Base-by-base conservation (phyloP, 2,797 vertebrate genomes). In the Enteromius viviparus region DNA sequence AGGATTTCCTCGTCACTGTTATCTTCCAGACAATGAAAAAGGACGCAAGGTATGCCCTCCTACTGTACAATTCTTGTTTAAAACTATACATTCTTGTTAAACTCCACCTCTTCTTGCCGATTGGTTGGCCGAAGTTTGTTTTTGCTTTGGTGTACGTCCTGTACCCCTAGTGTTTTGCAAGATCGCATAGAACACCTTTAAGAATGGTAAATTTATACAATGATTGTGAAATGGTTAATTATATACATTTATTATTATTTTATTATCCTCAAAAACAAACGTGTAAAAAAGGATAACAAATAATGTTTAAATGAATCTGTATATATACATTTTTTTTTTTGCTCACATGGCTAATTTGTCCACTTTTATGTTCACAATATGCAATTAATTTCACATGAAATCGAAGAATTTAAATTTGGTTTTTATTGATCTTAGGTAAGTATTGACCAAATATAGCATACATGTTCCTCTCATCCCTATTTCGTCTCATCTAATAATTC, bases 1-100 rank as follows among this genome's bases (percentile, higher is more conserved):
- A 32, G 97, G 97, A 87, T 99, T 99, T 78, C 97, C 97, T 1
- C 92, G 97, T 88, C 97, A 98, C 87, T 99, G 97, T 90, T 99
- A 99, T 94, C 96, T 99, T 92, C 97, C 97, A 0, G 97, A 98
- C 94, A 98, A 94, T 0, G 96, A 98, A 90, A 97, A 95, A 88
- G 97, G 97, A 87, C 95, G 97, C 92, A 97, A 96, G 94, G 97
- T 98, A 90, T 91, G 58, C 32, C 12, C 11, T 49, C 9, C 11
- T 23, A 65, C 10, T 15, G 9, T 29, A 64, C 3, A 32, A 6
- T 64, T 10, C 12, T 55, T 15, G 4, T 32, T 58, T 7, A 26
- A 55, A 60, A 60, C 58, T 29, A 26, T 2, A n/a, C n/a, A n/a
- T n/a, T n/a, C n/a, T n/a, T n/a, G n/a, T n/a, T n/a, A n/a, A n/a